phyloP scores from a whole-genome alignment of 2,797 vertebrate genomes.

The Adelosebastes latens region DNA sequence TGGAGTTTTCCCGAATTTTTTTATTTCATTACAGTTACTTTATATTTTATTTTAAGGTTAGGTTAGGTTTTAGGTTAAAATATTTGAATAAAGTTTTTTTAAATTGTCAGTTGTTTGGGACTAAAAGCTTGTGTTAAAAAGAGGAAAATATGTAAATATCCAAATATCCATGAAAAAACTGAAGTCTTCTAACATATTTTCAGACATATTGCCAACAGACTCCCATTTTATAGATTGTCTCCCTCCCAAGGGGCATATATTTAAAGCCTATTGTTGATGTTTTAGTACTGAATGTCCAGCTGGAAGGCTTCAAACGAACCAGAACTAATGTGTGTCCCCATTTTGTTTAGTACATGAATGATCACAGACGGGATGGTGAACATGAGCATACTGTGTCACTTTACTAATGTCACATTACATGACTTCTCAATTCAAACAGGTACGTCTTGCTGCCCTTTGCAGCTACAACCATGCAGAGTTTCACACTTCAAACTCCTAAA shows the following conservation, averaged over 20 bases:
- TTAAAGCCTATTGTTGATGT: too few species aligned
- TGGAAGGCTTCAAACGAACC: too few species aligned
- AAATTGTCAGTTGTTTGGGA: too few species aligned
- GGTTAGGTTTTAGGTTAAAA: neutral
- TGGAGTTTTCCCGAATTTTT: neutral
- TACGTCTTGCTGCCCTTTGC: neutral
- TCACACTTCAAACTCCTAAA: neutral
- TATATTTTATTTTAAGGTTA: neutral
- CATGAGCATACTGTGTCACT: neutral
- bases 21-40: neutral
- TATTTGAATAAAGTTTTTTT: neutral
- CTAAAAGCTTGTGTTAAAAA: too few species aligned
- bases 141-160: too few species aligned
- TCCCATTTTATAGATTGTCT: neutral
- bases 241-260: too few species aligned
- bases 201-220: neutral
- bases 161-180: neutral
- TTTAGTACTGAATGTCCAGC: too few species aligned
- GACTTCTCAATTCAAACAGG: neutral
- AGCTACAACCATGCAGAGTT: neutral
- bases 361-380: neutral
- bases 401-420: constrained; percentile 1
- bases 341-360: neutral
- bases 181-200: neutral
- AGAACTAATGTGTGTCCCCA: too few species aligned